Evolutionary conservation across 2,888 invertebrate species (phyloP).

Genomic region (Brachycybe producta): DNA sequence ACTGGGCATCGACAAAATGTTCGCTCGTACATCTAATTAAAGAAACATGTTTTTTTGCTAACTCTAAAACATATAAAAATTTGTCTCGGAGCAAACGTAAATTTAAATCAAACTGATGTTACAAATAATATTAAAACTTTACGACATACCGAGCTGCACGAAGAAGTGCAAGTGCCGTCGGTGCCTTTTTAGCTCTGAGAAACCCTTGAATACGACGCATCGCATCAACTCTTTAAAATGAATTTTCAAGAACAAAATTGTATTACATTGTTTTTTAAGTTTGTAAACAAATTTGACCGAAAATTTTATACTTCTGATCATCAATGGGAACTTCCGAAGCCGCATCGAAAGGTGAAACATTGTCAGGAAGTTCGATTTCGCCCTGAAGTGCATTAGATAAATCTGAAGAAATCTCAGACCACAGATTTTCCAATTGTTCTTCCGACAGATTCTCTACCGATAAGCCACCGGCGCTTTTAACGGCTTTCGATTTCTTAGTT

Average conservation of each 20-base stretch:
- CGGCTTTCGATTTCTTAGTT: constrained; percentile 24
- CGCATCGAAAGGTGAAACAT: constrained; percentile 66
- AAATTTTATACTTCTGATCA: constrained; percentile 69
- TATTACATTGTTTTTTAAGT: constrained; percentile 22
- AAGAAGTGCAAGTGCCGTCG: constrained; percentile 27
- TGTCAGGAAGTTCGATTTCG: constrained; percentile 39
- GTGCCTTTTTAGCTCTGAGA: constrained; percentile 36
- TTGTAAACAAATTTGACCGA: neutral
- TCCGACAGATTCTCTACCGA: too few relatives aligned
- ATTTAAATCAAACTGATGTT: too few relatives aligned
- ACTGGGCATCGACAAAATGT: too few relatives aligned
- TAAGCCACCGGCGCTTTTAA: constrained; percentile 9
- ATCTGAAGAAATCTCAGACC: constrained; percentile 35
- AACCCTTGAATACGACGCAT: constrained; percentile 72
- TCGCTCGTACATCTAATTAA: too few relatives aligned
- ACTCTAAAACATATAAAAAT: too few relatives aligned
- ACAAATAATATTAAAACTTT: too few relatives aligned
- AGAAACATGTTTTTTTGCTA: too few relatives aligned
- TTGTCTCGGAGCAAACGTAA: too few relatives aligned
- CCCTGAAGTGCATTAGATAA: constrained; percentile 35
- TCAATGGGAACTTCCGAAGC: constrained; percentile 69
- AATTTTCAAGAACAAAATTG: constrained; percentile 24
- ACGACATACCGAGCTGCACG: constrained; percentile 21
- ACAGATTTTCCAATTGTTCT: constrained; percentile 33
- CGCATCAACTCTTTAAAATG: constrained; percentile 57